These are phyloP conservation scores for Suncus etruscus DNA, from an alignment of 2,113 vertebrate species.

Conservation along the genomic window DNA sequence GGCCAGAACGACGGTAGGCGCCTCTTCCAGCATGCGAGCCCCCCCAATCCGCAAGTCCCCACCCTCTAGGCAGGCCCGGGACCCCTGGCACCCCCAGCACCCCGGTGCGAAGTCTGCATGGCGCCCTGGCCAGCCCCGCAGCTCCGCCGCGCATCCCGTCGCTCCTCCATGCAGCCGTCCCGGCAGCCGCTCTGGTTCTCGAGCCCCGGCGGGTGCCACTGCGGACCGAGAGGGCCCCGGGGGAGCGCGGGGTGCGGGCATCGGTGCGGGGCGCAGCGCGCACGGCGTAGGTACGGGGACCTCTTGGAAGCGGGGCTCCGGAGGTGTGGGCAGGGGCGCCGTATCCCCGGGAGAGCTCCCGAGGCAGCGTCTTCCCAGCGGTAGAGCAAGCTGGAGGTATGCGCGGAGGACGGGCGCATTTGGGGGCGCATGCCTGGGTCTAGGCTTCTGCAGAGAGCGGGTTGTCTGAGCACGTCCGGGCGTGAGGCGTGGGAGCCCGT, in stretches of 20 bases:
- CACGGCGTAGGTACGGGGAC: constrained; percentile 62
- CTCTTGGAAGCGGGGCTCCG: background rate
- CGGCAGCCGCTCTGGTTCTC: background rate
- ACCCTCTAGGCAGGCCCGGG: background rate
- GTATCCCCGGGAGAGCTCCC: constrained; percentile 52
- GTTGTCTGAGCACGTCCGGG: background rate
- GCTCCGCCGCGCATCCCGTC: background rate
- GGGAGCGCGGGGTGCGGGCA: constrained; percentile 17
- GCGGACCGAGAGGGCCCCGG: constrained; percentile 52
- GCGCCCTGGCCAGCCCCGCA: background rate
- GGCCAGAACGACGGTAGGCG: constrained; percentile 94
- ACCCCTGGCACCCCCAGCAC: background rate
- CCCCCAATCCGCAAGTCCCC: background rate
- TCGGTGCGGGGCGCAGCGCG: constrained; percentile 63
- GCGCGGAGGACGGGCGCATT: background rate
- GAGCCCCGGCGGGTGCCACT: background rate
- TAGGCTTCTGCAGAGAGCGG: background rate
- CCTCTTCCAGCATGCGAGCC: background rate
- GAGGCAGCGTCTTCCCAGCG: background rate
- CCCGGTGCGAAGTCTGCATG: constrained; percentile 58
- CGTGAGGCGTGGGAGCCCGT: background rate
- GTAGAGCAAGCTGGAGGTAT: constrained; percentile 1
- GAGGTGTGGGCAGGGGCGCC: constrained; percentile 49
- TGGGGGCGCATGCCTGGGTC: background rate
- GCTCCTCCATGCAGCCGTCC: constrained; percentile 59